Conservation (phyloP, 2,113 vertebrate genomes). For the Rhea pennata region DNA sequence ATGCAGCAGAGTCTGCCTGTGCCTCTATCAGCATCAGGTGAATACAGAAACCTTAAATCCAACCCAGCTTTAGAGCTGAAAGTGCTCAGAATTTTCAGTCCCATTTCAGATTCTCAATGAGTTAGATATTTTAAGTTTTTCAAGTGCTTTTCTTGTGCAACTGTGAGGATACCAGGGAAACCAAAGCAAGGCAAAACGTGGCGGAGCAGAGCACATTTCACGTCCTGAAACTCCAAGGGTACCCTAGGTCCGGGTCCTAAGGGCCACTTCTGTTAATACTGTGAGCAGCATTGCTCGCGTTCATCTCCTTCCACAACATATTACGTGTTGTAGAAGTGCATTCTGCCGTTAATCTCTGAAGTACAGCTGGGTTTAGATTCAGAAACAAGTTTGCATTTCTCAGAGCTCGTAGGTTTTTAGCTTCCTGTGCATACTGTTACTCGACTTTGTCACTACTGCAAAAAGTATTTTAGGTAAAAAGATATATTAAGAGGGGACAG, state of each 20-base stretch:
- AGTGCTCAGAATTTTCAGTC: neutral
- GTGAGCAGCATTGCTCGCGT: neutral
- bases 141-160: neutral
- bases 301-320: neutral
- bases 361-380: neutral
- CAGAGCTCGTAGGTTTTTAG: neutral
- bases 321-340: neutral
- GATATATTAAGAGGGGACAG: neutral
- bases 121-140: neutral
- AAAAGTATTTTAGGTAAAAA: neutral
- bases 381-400: neutral
- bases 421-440: neutral
- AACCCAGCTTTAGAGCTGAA: neutral
- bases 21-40: neutral
- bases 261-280: neutral
- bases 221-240: rapidly evolving
- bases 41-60: neutral
- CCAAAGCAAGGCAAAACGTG: neutral
- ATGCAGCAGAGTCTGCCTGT: neutral
- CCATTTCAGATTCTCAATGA: neutral
- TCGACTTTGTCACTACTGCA: neutral
- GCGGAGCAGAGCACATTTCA: neutral
- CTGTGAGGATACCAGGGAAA: neutral
- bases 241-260: neutral
- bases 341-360: neutral